Evolutionary conservation across 1,140 invertebrate species (phyloP), one percentile per base, ranked within the genome.

Genomic region (Ectropis grisescens): DNA sequence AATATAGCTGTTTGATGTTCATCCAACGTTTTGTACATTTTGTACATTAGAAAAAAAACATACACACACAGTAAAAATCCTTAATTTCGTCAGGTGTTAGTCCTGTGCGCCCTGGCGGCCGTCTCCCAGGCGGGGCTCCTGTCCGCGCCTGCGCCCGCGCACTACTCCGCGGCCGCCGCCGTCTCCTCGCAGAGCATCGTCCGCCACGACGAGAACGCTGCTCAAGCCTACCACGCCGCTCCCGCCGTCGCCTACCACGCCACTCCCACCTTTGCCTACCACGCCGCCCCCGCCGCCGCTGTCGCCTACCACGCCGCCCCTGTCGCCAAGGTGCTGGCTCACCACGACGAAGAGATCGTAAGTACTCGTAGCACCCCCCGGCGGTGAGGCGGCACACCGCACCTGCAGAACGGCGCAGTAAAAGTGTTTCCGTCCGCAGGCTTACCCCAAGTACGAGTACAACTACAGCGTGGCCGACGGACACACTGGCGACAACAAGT

Each of bases 401-500:
- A n/a, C n/a, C n/a, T n/a, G n/a, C n/a, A n/a, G n/a, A n/a, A n/a
- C n/a, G n/a, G n/a, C n/a, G n/a, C n/a, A n/a, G n/a, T n/a, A n/a
- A n/a, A n/a, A n/a, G n/a, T n/a, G n/a, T n/a, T n/a, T n/a, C n/a
- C n/a, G n/a, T n/a, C n/a, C 30, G 41, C 28, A 29, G 60, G 48
- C 50, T 13, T 13, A 34, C 27, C 31, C 41, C 37, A 68, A 71
- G 46, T 84, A 84, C 66, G 66, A 79, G 39, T 84, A 80, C 68
- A 54, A 68, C 15, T 84, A 83, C 31, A 19, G 32, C 10, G 38
- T 50, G 8, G 31, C 37, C 12, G 35, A 50, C 27, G 24, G 32
- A 10, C 33, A 39, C 16, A 31, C 39, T 13, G 34, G 35, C 7
- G 31, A 36, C 37, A 37, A 30, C 49, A 84, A 85, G 65, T 75